These are phyloP conservation scores for Callyntrura guangdongensis DNA, from an alignment of 2,888 invertebrate genomes.

Conservation along the genomic window DNA sequence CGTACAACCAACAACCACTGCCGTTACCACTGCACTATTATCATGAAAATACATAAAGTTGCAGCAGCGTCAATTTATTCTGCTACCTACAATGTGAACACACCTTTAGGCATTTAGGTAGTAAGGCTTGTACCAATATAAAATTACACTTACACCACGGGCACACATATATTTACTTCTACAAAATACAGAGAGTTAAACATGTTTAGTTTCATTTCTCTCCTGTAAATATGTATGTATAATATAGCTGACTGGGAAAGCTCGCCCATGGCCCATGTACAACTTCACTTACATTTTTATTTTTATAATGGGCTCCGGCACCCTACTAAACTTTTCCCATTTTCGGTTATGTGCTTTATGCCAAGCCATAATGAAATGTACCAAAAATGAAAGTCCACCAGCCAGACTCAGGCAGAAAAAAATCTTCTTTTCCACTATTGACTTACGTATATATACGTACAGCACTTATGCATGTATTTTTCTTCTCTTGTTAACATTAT, in stretches of 20 bases:
- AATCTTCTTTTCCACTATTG: background rate
- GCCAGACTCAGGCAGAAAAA: background rate
- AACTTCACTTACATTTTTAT: slow-evolving; percentile 5
- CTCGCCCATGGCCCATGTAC: background rate
- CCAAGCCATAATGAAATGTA: slow-evolving; percentile 33
- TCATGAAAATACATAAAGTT: slow-evolving; percentile 32
- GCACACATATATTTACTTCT: background rate
- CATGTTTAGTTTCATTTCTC: background rate
- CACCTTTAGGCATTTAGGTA: background rate
- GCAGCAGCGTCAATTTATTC: slow-evolving; percentile 1
- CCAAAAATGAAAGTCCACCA: slow-evolving; percentile 9
- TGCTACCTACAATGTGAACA: slow-evolving; percentile 40
- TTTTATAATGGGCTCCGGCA: slow-evolving; percentile 67
- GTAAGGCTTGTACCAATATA: background rate
- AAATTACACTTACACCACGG: background rate
- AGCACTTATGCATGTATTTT: background rate
- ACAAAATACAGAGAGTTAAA: background rate
- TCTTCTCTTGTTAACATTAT: slow-evolving; percentile 6
- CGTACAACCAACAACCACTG: slow-evolving; percentile 45
- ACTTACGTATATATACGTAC: background rate
- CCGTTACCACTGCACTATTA: background rate
- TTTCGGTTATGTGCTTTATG: slow-evolving; percentile 68
- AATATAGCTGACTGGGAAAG: too few species aligned
- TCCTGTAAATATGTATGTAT: background rate
- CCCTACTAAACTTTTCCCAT: slow-evolving; percentile 77